Percentiles rank a stretch among this genome's conserved stretches.
Conservation (phyloP, 2,888 invertebrate genomes). For the Ramazzottius varieornatus region DNA sequence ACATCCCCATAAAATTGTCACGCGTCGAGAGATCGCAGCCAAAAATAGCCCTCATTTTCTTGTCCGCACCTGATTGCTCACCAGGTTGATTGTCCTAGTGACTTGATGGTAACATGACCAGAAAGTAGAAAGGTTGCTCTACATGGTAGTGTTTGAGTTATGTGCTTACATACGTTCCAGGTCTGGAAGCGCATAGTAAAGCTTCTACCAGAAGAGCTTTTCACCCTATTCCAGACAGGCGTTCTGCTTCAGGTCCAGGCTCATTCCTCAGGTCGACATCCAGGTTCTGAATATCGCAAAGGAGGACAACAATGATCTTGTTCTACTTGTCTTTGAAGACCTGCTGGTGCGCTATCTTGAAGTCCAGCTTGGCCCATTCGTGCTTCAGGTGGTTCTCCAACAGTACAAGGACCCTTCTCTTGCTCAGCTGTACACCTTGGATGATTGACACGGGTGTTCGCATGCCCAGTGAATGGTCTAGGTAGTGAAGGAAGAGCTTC, state of each 20-base stretch:
- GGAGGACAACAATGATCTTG: slow-evolving; percentile 50
- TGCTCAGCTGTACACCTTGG: slow-evolving; percentile 55
- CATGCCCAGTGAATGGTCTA: slow-evolving; percentile 52
- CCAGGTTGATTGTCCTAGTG: too few species aligned
- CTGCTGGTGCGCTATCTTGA: slow-evolving; percentile 48
- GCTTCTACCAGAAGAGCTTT: slow-evolving; percentile 71
- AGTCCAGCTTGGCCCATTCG: slow-evolving; percentile 67
- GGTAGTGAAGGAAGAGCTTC: slow-evolving; percentile 55
- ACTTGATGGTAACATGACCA: too few species aligned
- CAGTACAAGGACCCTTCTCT: slow-evolving; percentile 57
- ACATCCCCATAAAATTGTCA: too few species aligned
- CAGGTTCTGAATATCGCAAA: slow-evolving; percentile 53
- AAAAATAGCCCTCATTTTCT: too few species aligned
- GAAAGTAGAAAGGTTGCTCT: too few species aligned
- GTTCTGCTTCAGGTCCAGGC: slow-evolving; percentile 56
- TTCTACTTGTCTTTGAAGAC: slow-evolving; percentile 47
- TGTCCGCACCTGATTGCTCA: too few species aligned
- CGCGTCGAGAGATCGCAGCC: too few species aligned
- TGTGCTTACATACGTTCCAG: too few species aligned
- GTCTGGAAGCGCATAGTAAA: slow-evolving; percentile 57
- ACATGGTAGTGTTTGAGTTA: too few species aligned
- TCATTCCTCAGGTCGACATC: slow-evolving; percentile 58
- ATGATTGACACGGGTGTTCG: slow-evolving; percentile 56
- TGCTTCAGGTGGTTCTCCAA: slow-evolving; percentile 67
- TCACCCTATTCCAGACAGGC: slow-evolving; percentile 61